Evolutionary conservation across 2,113 vertebrate genomes (phyloP).

Genomic region (Lutjanus erythropterus): DNA sequence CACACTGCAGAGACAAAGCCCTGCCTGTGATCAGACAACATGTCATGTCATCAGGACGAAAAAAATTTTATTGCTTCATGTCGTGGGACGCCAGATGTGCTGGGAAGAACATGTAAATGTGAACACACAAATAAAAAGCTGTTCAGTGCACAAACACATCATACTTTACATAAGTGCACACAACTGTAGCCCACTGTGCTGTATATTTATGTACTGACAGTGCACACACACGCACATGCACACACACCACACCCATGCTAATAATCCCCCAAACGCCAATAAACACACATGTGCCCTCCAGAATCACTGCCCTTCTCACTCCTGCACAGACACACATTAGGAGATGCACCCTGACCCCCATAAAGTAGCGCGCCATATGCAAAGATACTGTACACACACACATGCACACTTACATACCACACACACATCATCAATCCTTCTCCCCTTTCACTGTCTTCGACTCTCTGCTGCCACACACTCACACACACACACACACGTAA

Average conservation of each 20-base stretch:
- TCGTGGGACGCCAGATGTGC: constrained; percentile 69
- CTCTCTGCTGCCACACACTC: constrained; percentile 19
- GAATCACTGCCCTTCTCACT: constrained; percentile 10
- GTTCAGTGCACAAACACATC: constrained; percentile 21
- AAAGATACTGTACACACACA: constrained; percentile 35
- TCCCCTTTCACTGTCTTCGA: constrained; percentile 48
- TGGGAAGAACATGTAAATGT: constrained; percentile 59
- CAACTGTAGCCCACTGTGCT: constrained; percentile 37
- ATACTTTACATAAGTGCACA: constrained; percentile 8
- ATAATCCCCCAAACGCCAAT: constrained; percentile 31
- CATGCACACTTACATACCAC: neutral
- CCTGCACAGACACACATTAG: constrained; percentile 36
- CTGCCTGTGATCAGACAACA: constrained; percentile 56
- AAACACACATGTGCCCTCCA: constrained; percentile 28
- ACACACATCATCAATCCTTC: constrained; percentile 18
- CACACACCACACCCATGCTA: constrained; percentile 18
- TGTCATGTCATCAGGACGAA: constrained; percentile 56
- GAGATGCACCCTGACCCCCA: constrained; percentile 41
- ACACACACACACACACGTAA: constrained; percentile 34
- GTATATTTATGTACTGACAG: constrained; percentile 35
- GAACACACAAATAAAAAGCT: constrained; percentile 38
- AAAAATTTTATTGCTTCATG: constrained; percentile 41
- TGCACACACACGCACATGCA: constrained; percentile 11
- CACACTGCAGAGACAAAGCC: constrained; percentile 70
- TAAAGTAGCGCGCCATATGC: constrained; percentile 34